Base-by-base conservation (phyloP, 2,888 invertebrate species). In the Tryphoninae sp. region DNA sequence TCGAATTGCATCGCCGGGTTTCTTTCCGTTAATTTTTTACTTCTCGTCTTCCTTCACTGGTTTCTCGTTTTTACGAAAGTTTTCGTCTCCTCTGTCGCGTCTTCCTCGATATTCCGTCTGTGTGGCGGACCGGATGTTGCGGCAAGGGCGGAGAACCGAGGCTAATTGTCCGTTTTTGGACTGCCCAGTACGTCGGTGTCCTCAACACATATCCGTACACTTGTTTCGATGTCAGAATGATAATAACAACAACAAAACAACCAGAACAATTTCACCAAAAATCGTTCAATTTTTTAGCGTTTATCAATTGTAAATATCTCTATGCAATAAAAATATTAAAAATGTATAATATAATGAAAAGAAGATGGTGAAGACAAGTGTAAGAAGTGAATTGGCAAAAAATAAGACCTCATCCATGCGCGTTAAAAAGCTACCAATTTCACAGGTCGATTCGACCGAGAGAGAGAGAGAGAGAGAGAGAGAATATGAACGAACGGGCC, bases 351-450 rank as follows among this genome's bases (percentile, higher is more conserved):
- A 2, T 26, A 33, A 45, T 26, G 13, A 23, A 51, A 65, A 72
- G 65, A 72, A 72, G 61, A 23, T 22, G 68, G 55, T 11, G 49
- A 78, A 58, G 45, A 23, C 49, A 62, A 69, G n/a, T 45, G 61
- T 13, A 11, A 13, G 22, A 61, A 69, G 40, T 9, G 55, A 33
- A 49, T 11, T 11, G 22, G 59, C 13, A 33, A 58, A 62, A 72
- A 69, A 78, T 49, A 33, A 3, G 79, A 75, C 61, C 67, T 81
- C 78, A 81, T 78, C 71, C 71, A 78, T 75, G 81, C 75, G 81
- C 78, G 81, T 81, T 75, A 81, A 78, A 78, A 78, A 81, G 78
- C 75, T 78, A 78, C 69, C 81, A 81, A 81, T 81, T 81, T 81
- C 78, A 81, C 81, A 83, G 80, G 75, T 59, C 74, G 78, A 78